phyloP scores from a whole-genome alignment of 2,888 invertebrate genomes.

The Synanthedon tipuliformis region DNA sequence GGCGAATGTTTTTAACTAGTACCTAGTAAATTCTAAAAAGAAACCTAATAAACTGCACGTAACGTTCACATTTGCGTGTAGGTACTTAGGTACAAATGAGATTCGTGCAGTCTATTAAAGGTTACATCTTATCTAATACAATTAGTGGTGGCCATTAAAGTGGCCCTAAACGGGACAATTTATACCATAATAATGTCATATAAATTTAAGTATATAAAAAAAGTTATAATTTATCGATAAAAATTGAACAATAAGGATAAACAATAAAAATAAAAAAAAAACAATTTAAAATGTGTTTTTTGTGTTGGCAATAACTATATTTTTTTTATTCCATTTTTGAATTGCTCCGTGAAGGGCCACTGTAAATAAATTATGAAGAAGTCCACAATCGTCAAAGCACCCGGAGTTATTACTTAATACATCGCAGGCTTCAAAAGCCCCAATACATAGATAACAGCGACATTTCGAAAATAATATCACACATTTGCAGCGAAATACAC shows the following conservation, averaged over 20 bases:
- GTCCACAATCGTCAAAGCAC: slow-evolving; percentile 70
- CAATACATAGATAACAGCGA: slow-evolving; percentile 43
- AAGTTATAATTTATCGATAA: too few relatives aligned
- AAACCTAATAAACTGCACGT: slow-evolving; percentile 39
- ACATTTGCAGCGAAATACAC: slow-evolving; percentile 62
- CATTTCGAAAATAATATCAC: slow-evolving; percentile 65
- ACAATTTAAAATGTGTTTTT: too few relatives aligned
- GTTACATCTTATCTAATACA: slow-evolving; percentile 50
- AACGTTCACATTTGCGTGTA: slow-evolving; percentile 1
- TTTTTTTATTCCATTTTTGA: too few relatives aligned
- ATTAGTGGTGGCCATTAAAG: slow-evolving; percentile 28
- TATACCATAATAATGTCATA: too few relatives aligned
- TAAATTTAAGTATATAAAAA: too few relatives aligned
- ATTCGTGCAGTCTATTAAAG: slow-evolving; percentile 24
- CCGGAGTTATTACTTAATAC: slow-evolving; percentile 67
- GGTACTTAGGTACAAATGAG: background rate
- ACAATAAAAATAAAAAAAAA: too few relatives aligned
- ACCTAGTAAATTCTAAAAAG: slow-evolving; percentile 60
- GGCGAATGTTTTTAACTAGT: slow-evolving; percentile 50
- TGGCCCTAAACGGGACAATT: too few relatives aligned
- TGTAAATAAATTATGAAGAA: slow-evolving; percentile 49
- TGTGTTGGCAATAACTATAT: too few relatives aligned
- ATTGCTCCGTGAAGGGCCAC: too few relatives aligned
- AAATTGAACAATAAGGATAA: too few relatives aligned
- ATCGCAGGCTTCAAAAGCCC: slow-evolving; percentile 65